phyloP scores from a whole-genome alignment of 2,888 invertebrate species.

The Lottia scabra region DNA sequence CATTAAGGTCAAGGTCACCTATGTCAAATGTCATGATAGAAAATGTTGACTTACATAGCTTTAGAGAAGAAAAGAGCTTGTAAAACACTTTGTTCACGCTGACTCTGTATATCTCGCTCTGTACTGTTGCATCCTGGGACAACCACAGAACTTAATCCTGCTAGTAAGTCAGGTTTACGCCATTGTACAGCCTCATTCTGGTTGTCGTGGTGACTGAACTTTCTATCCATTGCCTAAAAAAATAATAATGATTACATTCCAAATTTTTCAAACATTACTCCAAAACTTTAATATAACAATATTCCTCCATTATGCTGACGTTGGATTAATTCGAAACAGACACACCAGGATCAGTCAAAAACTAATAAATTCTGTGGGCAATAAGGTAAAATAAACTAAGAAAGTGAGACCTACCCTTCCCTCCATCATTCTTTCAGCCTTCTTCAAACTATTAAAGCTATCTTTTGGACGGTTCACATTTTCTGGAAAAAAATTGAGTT shows the following conservation, averaged over 20 bases:
- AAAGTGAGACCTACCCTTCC: constrained; percentile 58
- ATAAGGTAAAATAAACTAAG: no score
- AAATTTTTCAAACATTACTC: no score
- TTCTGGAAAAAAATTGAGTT: constrained; percentile 76
- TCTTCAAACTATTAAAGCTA: constrained; percentile 88
- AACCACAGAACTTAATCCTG: constrained; percentile 68
- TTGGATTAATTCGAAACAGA: no score
- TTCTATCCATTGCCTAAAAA: constrained; percentile 61
- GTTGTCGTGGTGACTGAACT: constrained; percentile 68
- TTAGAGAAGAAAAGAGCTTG: constrained; percentile 69
- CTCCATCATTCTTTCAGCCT: constrained; percentile 88
- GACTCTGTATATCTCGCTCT: constrained; percentile 88
- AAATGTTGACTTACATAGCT: constrained; percentile 50
- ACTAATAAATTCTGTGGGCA: no score
- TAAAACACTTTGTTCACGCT: constrained; percentile 86
- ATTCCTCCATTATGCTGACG: no score
- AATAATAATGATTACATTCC: no score
- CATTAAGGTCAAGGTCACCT: no score
- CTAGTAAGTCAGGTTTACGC: constrained; percentile 79
- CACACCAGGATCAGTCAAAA: no score
- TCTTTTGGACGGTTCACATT: constrained; percentile 86
- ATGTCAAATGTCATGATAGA: no score
- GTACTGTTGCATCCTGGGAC: constrained; percentile 77
- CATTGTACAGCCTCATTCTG: constrained; percentile 82
- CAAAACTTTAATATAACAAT: no score